These are phyloP conservation scores for Craniophora ligustri DNA, from an alignment of 2,888 invertebrate genomes.

Conservation along the genomic window DNA sequence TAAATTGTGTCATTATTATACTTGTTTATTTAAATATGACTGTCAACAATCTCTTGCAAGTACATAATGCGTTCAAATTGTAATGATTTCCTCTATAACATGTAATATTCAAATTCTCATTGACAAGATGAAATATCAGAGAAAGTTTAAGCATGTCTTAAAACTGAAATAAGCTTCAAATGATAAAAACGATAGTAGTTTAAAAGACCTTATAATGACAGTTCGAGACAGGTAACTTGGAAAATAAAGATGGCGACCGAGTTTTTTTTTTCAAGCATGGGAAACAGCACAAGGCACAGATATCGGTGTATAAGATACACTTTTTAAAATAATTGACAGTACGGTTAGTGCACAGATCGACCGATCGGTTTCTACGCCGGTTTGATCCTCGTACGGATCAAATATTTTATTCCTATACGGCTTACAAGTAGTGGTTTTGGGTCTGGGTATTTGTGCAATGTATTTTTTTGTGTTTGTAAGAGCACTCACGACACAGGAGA, in stretches of 20 bases:
- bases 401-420: too few relatives aligned
- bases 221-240: constrained; percentile 35
- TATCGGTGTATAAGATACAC: too few relatives aligned
- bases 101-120: not conserved
- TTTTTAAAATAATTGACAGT: too few relatives aligned
- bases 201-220: too few relatives aligned
- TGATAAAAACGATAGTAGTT: too few relatives aligned
- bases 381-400: too few relatives aligned
- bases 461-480: too few relatives aligned
- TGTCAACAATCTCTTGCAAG: not conserved
- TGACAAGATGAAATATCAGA: constrained; percentile 9
- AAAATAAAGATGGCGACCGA: constrained; percentile 31
- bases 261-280: constrained; percentile 25
- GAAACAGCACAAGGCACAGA: constrained; percentile 18
- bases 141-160: constrained; percentile 19
- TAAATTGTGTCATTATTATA: constrained; percentile 7
- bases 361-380: too few relatives aligned
- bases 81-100: constrained; percentile 19
- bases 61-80: not conserved
- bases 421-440: too few relatives aligned
- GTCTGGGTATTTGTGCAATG: too few relatives aligned
- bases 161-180: constrained; percentile 3
- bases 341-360: too few relatives aligned
- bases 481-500: too few relatives aligned
- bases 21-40: constrained; percentile 5